A percentile compares a stretch with the other conserved stretches of the same genome.
These are phyloP conservation scores for Tapirus terrestris DNA, from an alignment of 2,113 vertebrate species.

Conservation along the genomic window DNA sequence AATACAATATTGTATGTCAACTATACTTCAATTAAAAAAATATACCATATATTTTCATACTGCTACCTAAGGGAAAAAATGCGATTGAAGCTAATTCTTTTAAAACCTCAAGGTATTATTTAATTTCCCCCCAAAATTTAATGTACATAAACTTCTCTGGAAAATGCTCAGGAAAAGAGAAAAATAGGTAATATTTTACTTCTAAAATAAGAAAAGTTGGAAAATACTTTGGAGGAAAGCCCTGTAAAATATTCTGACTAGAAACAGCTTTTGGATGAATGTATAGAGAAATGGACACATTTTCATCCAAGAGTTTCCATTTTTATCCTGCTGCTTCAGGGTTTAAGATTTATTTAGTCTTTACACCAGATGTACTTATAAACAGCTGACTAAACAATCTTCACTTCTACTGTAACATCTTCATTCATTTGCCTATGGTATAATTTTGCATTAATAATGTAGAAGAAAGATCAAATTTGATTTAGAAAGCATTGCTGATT, in stretches of 20 bases:
- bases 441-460: slow-evolving; percentile 53
- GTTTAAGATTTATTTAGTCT: slow-evolving; percentile 47
- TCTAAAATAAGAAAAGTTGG: slow-evolving; percentile 8
- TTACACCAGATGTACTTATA: slow-evolving; percentile 22
- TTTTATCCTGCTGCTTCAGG: slow-evolving; percentile 41
- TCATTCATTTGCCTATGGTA: slow-evolving; percentile 44
- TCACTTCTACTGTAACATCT: not conserved
- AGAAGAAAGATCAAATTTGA: slow-evolving; percentile 12
- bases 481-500: slow-evolving; percentile 15
- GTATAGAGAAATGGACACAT: not conserved
- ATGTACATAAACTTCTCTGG: not conserved
- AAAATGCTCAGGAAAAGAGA: not conserved
- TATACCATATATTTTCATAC: not conserved
- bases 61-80: not conserved
- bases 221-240: not conserved
- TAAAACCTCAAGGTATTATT: not conserved
- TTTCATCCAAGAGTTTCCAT: slow-evolving; percentile 22
- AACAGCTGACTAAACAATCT: slow-evolving; percentile 32
- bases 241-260: not conserved
- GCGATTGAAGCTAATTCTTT: not conserved
- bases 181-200: not conserved
- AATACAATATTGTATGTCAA: too few species aligned
- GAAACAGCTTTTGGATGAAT: not conserved
- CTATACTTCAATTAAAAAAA: not conserved
- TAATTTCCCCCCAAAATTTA: not conserved